Conservation (phyloP, 1,140 invertebrate species). For the Atta texana region DNA sequence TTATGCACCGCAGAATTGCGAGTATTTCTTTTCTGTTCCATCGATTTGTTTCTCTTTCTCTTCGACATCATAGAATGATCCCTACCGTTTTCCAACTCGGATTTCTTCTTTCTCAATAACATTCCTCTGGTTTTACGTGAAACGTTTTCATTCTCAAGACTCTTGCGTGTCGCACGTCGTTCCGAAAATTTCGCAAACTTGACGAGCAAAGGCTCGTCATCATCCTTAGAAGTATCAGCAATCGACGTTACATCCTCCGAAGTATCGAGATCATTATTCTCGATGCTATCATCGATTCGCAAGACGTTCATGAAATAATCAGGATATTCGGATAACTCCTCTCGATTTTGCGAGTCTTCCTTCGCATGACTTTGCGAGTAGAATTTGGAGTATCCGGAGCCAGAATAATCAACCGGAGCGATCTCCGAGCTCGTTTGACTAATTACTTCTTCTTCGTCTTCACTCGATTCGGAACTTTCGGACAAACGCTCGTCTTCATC, state of each 20-base stretch:
- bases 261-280: constrained; percentile 8
- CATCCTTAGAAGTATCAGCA: background rate
- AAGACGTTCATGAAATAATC: constrained; percentile 43
- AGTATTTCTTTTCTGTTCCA: background rate
- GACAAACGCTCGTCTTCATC: background rate
- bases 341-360: background rate
- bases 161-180: background rate
- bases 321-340: constrained; percentile 14
- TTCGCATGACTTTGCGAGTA: background rate
- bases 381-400: constrained; percentile 10
- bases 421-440: background rate
- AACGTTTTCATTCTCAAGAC: background rate
- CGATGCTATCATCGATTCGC: background rate
- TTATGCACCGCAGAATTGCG: background rate
- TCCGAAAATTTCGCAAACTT: background rate
- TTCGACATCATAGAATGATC: too few relatives aligned
- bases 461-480: background rate
- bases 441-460: constrained; percentile 1
- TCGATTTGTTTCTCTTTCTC: background rate
- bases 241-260: constrained; percentile 12
- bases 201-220: background rate
- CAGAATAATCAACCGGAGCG: constrained; percentile 29
- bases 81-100: background rate
- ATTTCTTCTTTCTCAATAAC: background rate
- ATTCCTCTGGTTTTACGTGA: too few relatives aligned